Evolutionary conservation across 2,797 vertebrate genomes (phyloP).

Genomic region (Euphonia xanthogaster): DNA sequence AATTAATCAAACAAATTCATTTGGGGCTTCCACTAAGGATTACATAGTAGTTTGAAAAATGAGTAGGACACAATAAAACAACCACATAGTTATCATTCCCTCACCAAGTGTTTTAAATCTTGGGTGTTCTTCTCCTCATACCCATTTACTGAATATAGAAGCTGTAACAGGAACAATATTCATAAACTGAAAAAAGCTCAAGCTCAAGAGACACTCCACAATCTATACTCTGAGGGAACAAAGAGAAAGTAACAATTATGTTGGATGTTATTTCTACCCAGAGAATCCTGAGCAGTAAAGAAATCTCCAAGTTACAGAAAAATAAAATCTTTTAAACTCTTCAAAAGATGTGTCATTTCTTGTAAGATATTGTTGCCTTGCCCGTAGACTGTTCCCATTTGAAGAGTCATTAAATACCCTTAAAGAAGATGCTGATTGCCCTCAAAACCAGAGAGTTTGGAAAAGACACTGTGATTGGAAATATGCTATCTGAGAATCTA

Average conservation of each 20-base stretch:
- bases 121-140: neutral
- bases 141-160: neutral
- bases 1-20: slow-evolving; percentile 20
- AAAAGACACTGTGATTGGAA: neutral
- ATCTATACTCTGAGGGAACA: neutral
- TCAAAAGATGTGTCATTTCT: neutral
- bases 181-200: neutral
- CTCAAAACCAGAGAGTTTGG: neutral
- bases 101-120: neutral
- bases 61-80: neutral
- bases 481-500: neutral
- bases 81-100: neutral
- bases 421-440: neutral
- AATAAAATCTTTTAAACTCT: neutral
- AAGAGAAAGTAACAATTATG: neutral
- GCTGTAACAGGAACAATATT: neutral
- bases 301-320: neutral
- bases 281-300: neutral
- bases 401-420: neutral
- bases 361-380: neutral
- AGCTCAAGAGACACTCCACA: neutral
- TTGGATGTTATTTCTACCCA: neutral
- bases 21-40: neutral
- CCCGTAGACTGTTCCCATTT: neutral
- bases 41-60: neutral